Evolutionary conservation across 2,888 invertebrate genomes (phyloP).

Genomic region (Thymelicus lineola): DNA sequence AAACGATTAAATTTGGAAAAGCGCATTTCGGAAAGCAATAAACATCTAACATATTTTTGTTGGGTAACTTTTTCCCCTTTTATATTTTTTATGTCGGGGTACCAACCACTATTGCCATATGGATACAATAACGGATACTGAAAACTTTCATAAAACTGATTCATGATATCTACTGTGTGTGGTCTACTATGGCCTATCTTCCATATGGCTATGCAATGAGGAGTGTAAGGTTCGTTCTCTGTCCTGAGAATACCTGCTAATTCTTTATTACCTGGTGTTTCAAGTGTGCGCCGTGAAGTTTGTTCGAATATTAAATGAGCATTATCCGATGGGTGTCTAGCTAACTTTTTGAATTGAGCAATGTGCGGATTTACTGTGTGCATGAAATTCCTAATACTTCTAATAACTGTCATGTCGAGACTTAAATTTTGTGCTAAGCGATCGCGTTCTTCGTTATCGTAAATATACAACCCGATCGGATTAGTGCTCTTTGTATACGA

Average conservation of each 20-base stretch:
- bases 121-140: too few species aligned
- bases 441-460: neutral
- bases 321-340: conserved; percentile 1
- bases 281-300: conserved; percentile 32
- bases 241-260: conserved; percentile 37
- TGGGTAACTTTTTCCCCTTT: conserved; percentile 25
- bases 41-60: conserved; percentile 26
- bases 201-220: conserved; percentile 36
- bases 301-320: conserved; percentile 13
- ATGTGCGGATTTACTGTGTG: conserved; percentile 6
- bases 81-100: conserved; percentile 18
- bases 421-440: neutral
- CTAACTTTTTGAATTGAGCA: conserved; percentile 7
- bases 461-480: neutral
- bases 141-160: conserved; percentile 30
- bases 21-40: conserved; percentile 29
- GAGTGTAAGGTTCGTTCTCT: conserved; percentile 8
- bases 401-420: conserved; percentile 12
- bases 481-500: conserved; percentile 12
- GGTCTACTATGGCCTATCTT: conserved; percentile 36
- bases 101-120: conserved; percentile 28
- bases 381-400: conserved; percentile 1
- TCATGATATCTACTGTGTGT: conserved; percentile 34
- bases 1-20: conserved; percentile 29
- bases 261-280: conserved; percentile 30